These are phyloP conservation scores for Parapsyche elsis DNA, from an alignment of 1,140 invertebrate genomes.

Conservation along the genomic window DNA sequence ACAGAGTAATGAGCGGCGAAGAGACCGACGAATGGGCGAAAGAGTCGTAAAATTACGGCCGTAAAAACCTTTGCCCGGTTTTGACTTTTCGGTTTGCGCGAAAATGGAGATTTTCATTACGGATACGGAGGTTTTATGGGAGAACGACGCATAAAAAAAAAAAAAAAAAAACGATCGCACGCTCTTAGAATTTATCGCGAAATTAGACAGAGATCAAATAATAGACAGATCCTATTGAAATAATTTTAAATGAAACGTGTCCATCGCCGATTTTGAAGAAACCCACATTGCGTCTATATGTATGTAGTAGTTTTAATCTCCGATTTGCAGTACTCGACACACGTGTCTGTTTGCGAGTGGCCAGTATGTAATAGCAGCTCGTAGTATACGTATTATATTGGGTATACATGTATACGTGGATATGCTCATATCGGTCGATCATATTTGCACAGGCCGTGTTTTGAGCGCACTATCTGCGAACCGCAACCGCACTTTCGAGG, in stretches of 20 bases:
- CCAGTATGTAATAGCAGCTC: no score
- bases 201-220: neutral
- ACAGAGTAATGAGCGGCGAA: neutral
- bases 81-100: neutral
- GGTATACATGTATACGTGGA: no score
- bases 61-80: neutral
- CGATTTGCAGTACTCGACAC: neutral
- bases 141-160: neutral
- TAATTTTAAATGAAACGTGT: no score
- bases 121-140: neutral
- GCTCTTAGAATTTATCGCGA: neutral
- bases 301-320: neutral
- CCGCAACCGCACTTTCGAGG: no score
- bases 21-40: neutral
- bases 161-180: neutral
- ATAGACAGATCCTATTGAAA: no score
- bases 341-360: neutral
- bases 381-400: no score
- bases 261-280: no score
- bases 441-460: no score
- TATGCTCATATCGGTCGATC: no score
- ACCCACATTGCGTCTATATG: no score
- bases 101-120: slow-evolving; percentile 11
- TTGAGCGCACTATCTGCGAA: no score
- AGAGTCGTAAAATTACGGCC: slow-evolving; percentile 3